Base-by-base conservation (phyloP, 92 coral and sea anemone genomes). In the Zoanthus sansibaricus region DNA sequence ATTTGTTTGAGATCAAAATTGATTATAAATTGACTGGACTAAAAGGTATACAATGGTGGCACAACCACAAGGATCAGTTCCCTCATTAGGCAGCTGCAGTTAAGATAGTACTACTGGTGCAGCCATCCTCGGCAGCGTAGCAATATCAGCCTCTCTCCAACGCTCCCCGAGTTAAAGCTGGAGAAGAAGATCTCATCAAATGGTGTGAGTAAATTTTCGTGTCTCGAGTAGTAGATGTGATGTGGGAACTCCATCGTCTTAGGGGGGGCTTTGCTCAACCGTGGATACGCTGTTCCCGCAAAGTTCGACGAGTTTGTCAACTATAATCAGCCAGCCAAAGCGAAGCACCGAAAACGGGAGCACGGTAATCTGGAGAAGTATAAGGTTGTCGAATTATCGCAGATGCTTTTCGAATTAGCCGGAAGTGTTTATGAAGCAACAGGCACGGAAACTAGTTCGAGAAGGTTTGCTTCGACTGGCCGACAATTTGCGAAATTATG, bases 221-320 rank as follows among this genome's bases (percentile, higher is more conserved):
- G 67, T 73, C 74, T 59, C 47, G 80, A 61, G 77, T 88, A 52
- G 78, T 82, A 47, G 91, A 88, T 54, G 78, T 45, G 15, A 73
- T 88, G 87, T 88, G 91, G 91, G 86, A 87, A 78, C 82, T 88
- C 66, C 76, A 88, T 88, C 82, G 91, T 62, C 87, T 82, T 67
- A 86, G 87, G 83, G 83, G 83, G 74, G 83, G 82, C 91, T 66
- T 77, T 88, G 72, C 69, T 48, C 17, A 82, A 83, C 56, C 58
- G 82, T 58, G 74, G 83, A 54, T 88, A 76, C 72, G 87, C 82
- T 64, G 76, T 82, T 80, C 91, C 91, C 5, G 83, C 59, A 59
- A 82, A 82, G 91, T 88, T 88, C 83, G 74, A 80, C 83, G 62
- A 76, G 44, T 88, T 88, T 83, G 82, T 66, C 62, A 80, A 86